Percentiles rank a stretch among this genome's conserved stretches.
Conservation (phyloP, 2,888 invertebrate genomes). For the Chironomus tentans region DNA sequence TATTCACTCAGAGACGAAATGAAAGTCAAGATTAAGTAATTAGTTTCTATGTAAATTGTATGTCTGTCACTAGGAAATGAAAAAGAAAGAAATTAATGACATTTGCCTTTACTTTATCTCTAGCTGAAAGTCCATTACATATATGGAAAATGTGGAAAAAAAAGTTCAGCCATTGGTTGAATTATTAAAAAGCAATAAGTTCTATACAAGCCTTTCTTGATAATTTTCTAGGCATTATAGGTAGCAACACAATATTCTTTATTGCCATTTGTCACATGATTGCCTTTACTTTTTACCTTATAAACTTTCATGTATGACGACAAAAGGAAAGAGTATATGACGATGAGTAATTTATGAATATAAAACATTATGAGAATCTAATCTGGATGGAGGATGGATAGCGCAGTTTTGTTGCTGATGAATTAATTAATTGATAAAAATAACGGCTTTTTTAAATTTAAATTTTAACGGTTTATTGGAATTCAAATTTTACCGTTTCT, state of each 20-base stretch:
- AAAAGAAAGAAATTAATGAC: not conserved
- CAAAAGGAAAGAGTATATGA: not conserved
- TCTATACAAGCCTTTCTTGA: not conserved
- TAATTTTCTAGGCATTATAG: not conserved
- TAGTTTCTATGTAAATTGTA: not conserved
- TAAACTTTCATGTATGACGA: not conserved
- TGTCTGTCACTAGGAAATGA: not conserved
- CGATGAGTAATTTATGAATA: constrained; percentile 17
- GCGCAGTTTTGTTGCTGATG: no score
- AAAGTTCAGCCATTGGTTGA: not conserved
- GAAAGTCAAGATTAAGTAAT: not conserved
- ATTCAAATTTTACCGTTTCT: no score
- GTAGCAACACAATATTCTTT: not conserved
- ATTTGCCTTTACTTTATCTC: not conserved
- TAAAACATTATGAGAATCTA: not conserved
- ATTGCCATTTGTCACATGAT: constrained; percentile 23
- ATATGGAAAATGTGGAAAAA: not conserved
- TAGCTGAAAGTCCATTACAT: not conserved
- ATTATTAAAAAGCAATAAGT: constrained; percentile 21
- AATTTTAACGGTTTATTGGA: no score
- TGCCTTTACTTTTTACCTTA: not conserved
- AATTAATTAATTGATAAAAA: no score
- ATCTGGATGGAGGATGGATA: no score
- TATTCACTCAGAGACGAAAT: not conserved
- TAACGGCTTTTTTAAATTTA: no score